Evolutionary conservation across 92 coral and sea anemone species (phyloP).

Genomic region (Palythoa grandis): DNA sequence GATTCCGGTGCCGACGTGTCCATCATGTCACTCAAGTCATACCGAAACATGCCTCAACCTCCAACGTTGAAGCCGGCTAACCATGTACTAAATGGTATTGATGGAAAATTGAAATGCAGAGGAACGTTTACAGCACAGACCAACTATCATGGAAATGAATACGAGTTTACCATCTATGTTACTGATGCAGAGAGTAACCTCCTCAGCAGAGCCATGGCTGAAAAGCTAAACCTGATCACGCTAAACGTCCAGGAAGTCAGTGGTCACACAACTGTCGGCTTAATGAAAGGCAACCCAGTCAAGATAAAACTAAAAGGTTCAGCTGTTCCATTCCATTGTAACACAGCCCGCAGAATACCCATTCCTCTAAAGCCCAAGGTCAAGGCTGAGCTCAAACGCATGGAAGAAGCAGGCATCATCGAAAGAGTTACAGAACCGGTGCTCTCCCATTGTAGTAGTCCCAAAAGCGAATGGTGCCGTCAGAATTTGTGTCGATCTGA

Average conservation of each 20-base stretch:
- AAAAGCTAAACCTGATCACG: background rate
- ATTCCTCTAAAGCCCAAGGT: slow-evolving; percentile 1
- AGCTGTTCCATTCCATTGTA: no score
- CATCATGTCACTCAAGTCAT: background rate
- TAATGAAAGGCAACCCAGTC: background rate
- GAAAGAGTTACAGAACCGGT: slow-evolving; percentile 16
- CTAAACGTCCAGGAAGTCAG: background rate
- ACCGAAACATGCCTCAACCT: background rate
- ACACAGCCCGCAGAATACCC: no score
- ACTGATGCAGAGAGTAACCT: no score
- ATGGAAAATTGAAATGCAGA: no score
- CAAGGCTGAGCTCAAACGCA: slow-evolving; percentile 19
- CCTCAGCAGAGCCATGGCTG: no score
- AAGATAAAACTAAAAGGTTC: no score
- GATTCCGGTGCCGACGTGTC: no score
- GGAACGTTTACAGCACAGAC: slow-evolving; percentile 40
- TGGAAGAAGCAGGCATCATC: slow-evolving; percentile 1
- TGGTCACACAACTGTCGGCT: no score
- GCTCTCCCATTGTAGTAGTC: slow-evolving; percentile 37
- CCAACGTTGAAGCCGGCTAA: background rate
- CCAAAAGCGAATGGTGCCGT: slow-evolving; percentile 35
- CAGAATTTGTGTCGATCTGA: slow-evolving; percentile 16
- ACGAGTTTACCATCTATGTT: slow-evolving; percentile 20
- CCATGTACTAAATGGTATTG: no score
- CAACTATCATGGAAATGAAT: slow-evolving; percentile 30